Conservation (phyloP, 2,797 vertebrate genomes). For the Propithecus deckenii region DNA sequence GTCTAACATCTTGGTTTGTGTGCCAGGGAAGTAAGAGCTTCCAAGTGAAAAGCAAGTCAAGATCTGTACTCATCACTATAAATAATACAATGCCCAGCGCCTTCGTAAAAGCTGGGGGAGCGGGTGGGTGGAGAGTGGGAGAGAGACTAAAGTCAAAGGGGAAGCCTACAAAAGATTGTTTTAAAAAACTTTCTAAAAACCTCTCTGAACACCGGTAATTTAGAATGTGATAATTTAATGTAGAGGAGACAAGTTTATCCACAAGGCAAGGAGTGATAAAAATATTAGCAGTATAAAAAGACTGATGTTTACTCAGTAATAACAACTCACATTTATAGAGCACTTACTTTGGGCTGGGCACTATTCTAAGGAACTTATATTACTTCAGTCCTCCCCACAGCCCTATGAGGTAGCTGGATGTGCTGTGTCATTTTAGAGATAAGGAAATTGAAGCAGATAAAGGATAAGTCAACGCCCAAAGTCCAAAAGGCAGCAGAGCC, state of each 20-base stretch:
- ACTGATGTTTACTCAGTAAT: background rate
- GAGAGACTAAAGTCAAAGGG: background rate
- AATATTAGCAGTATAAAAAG: background rate
- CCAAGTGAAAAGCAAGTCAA: constrained; percentile 13
- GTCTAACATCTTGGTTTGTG: constrained; percentile 4
- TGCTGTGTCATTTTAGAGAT: background rate
- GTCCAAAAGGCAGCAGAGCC: background rate
- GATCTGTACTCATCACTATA: background rate
- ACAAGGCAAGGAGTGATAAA: background rate
- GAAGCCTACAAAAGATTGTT: background rate
- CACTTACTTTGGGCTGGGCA: background rate
- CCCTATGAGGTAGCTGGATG: background rate
- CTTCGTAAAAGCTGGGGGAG: background rate
- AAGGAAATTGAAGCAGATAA: background rate
- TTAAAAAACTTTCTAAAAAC: background rate
- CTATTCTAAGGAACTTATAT: background rate
- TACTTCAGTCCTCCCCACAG: background rate
- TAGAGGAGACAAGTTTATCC: background rate
- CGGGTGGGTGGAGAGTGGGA: background rate
- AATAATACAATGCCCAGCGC: background rate
- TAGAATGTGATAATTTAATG: background rate
- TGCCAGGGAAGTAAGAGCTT: background rate
- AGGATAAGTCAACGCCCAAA: background rate
- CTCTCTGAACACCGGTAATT: background rate
- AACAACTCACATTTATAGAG: background rate